A percentile compares a stretch with the other conserved stretches of the same genome.
phyloP scores from a whole-genome alignment of 92 coral and sea anemone genomes.

The Pocillopora meandrina region DNA sequence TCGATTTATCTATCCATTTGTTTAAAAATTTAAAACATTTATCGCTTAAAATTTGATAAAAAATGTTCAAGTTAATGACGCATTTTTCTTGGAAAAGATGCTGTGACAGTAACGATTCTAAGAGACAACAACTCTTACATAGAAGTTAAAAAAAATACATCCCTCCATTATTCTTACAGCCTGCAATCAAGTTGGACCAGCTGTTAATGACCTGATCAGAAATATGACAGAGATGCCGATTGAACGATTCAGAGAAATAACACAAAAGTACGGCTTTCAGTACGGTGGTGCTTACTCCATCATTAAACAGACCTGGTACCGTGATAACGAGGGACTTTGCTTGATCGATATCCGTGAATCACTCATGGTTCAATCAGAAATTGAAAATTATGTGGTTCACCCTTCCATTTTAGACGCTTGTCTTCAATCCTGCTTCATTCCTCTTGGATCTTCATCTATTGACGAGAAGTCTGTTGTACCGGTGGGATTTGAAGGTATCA shows the following conservation, averaged over 20 bases:
- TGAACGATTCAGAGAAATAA: neutral
- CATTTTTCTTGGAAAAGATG: no score
- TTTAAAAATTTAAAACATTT: no score
- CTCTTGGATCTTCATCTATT: neutral
- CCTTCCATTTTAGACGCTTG: conserved; percentile 92
- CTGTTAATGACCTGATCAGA: conserved; percentile 39
- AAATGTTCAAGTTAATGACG: no score
- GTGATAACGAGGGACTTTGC: conserved; percentile 69
- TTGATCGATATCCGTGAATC: conserved; percentile 50
- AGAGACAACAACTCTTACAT: no score
- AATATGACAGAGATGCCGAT: conserved; percentile 61
- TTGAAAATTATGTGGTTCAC: conserved; percentile 71
- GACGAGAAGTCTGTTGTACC: conserved; percentile 50
- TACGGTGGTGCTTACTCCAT: conserved; percentile 81
- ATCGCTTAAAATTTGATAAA: no score
- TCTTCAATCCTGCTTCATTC: conserved; percentile 75
- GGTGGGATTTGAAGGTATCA: conserved; percentile 32
- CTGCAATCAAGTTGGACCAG: conserved; percentile 1
- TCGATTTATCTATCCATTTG: no score
- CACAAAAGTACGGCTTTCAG: conserved; percentile 65
- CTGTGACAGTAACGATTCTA: no score
- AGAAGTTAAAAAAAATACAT: no score
- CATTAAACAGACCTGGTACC: conserved; percentile 68
- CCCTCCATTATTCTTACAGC: neutral
- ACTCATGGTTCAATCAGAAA: conserved; percentile 26